phyloP scores from a whole-genome alignment of 2,113 vertebrate genomes.

The Hepsetus odoe region DNA sequence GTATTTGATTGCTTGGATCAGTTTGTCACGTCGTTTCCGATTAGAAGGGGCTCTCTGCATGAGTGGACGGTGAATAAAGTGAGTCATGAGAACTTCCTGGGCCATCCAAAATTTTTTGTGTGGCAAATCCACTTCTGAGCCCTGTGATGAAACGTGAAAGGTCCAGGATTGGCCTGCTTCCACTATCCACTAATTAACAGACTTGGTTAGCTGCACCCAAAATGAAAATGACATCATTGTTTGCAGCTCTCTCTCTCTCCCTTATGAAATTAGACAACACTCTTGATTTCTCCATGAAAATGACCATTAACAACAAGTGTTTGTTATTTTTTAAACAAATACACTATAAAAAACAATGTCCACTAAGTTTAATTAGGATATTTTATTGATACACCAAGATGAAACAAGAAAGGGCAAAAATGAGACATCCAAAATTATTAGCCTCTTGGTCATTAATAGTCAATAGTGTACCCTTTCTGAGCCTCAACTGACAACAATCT shows the following conservation, averaged over 20 bases:
- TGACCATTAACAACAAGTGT: no score
- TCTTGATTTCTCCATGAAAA: no score
- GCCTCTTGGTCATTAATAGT: no score
- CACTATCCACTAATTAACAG: slow-evolving; percentile 21
- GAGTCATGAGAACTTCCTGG: background rate
- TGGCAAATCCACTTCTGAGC: background rate
- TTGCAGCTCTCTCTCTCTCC: slow-evolving; percentile 10
- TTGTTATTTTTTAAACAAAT: no score
- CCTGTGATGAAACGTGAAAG: slow-evolving; percentile 4
- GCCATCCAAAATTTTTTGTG: slow-evolving; percentile 5
- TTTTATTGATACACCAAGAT: no score
- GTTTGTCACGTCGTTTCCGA: slow-evolving; percentile 2
- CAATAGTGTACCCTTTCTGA: no score
- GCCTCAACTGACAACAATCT: no score
- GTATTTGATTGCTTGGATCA: slow-evolving; percentile 24
- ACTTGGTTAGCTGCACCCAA: background rate
- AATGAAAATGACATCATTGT: slow-evolving; percentile 31
- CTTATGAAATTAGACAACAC: no score
- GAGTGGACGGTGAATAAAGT: background rate
- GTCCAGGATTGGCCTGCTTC: background rate
- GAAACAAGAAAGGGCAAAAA: no score
- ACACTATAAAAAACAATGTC: no score
- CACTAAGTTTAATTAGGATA: no score
- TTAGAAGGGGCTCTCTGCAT: background rate
- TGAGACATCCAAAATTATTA: no score